phyloP scores from a whole-genome alignment of 2,797 vertebrate genomes.

The Bradypus variegatus region DNA sequence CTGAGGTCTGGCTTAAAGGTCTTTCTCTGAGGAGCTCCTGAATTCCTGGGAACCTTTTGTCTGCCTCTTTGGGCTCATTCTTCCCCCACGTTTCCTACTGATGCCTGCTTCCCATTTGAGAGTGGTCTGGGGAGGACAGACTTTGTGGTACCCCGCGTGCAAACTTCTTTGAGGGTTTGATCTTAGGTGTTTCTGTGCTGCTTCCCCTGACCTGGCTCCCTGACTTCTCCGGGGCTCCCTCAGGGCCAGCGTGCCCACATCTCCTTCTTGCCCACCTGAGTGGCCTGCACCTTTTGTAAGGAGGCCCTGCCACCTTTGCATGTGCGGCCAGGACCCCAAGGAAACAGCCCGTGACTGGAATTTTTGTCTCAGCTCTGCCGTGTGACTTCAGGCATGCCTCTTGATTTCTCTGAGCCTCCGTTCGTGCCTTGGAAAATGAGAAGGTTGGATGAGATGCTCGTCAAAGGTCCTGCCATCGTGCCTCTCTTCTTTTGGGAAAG shows the following conservation, averaged over 20 bases:
- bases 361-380: background rate
- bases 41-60: background rate
- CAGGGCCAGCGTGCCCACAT: background rate
- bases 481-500: background rate
- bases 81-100: background rate
- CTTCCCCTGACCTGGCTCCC: background rate
- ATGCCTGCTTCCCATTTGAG: background rate
- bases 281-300: background rate
- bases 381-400: background rate
- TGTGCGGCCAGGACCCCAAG: background rate
- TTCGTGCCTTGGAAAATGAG: background rate
- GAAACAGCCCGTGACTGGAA: background rate
- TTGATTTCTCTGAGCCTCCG: background rate
- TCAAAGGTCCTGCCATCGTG: background rate
- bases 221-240: background rate
- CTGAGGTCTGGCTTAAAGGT: background rate
- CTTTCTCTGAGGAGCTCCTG: background rate
- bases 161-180: background rate
- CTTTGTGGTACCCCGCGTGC: accelerated
- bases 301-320: background rate
- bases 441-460: background rate
- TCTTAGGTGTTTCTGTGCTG: accelerated
- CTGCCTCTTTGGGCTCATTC: background rate
- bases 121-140: too few relatives aligned
- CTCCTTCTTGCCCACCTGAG: background rate